Conservation (phyloP, 2,888 invertebrate genomes). For the Chrysolina americana region DNA sequence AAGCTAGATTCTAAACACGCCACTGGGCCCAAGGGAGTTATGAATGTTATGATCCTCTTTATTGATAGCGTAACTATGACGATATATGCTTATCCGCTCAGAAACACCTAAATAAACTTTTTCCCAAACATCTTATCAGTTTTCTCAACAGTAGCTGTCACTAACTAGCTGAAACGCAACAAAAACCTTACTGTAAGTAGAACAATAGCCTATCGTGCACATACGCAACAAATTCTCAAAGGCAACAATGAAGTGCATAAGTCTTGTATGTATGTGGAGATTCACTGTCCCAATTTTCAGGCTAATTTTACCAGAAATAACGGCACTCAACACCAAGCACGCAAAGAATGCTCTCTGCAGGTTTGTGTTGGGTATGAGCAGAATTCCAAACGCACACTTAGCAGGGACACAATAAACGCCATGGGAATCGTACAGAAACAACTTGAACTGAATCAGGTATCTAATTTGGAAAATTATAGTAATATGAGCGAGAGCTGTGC, state of each 20-base stretch:
- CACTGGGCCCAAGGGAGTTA: too few species aligned
- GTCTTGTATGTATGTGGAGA: conserved; percentile 28
- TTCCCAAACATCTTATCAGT: too few species aligned
- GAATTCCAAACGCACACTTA: conserved; percentile 24
- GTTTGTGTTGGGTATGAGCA: conserved; percentile 13
- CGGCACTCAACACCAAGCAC: conserved; percentile 45
- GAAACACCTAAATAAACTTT: too few species aligned
- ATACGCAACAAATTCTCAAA: conserved; percentile 14
- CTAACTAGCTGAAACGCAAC: too few species aligned
- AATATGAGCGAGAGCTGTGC: background rate
- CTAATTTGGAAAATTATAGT: conserved; percentile 1
- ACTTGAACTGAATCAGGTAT: background rate
- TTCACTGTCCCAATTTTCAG: conserved; percentile 49
- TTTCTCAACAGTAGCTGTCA: too few species aligned
- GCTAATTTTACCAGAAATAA: conserved; percentile 48
- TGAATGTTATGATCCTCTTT: too few species aligned
- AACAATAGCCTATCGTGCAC: conserved; percentile 1
- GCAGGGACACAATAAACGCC: conserved; percentile 15
- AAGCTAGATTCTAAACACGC: too few species aligned
- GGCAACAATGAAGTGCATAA: conserved; percentile 17
- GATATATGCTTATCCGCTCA: too few species aligned
- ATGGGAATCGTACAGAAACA: conserved; percentile 5
- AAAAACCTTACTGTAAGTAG: too few species aligned
- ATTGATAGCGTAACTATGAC: too few species aligned
- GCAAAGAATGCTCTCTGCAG: conserved; percentile 46